Conservation (phyloP, 1,140 invertebrate species). For the Polyergus mexicanus region DNA sequence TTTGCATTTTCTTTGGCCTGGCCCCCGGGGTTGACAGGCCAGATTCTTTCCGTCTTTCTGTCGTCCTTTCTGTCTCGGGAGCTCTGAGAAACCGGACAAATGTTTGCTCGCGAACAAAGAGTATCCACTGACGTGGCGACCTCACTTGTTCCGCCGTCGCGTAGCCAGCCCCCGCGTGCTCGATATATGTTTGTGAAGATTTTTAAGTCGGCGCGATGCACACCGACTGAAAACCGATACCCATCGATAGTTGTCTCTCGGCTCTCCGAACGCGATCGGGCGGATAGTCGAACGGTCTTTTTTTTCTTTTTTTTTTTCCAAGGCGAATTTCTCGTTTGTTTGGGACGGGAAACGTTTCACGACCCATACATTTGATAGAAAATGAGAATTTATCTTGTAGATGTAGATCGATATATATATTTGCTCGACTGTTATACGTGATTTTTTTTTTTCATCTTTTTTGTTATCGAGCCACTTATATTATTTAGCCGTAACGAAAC, state of each 20-base stretch:
- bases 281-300: neutral
- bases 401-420: neutral
- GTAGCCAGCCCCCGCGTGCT: conserved; percentile 72
- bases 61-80: conserved; percentile 48
- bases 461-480: neutral
- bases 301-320: neutral
- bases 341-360: conserved; percentile 10
- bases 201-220: conserved; percentile 71
- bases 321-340: conserved; percentile 32
- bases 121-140: conserved; percentile 76
- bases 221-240: conserved; percentile 67
- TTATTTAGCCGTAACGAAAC: neutral
- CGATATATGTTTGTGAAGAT: conserved; percentile 80
- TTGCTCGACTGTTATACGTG: neutral
- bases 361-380: neutral
- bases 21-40: conserved; percentile 43
- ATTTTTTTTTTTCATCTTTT: neutral
- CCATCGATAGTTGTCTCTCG: conserved; percentile 12
- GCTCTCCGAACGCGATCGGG: neutral
- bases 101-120: conserved; percentile 83
- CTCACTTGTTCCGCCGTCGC: conserved; percentile 68
- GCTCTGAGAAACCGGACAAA: conserved; percentile 74
- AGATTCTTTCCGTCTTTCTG: conserved; percentile 62
- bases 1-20: conserved; percentile 45
- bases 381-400: conserved; percentile 1